Percentiles rank a stretch among this genome's conserved stretches.
Evolutionary conservation across 2,113 vertebrate species (phyloP).

Genomic region (Crotophaga sulcirostris): DNA sequence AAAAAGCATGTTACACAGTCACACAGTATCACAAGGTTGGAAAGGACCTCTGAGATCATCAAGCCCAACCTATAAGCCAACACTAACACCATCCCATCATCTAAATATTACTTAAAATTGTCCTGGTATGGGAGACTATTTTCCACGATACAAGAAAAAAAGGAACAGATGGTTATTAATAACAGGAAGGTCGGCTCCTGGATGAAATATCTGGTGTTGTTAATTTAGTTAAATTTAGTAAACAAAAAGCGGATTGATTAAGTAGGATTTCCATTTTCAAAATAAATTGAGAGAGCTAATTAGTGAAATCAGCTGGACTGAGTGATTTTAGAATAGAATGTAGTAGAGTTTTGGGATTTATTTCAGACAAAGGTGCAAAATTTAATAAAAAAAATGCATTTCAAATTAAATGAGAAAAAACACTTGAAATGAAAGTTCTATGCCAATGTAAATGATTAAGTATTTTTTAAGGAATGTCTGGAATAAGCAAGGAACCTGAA

Average conservation of each 20-base stretch:
- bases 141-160: background rate
- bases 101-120: background rate
- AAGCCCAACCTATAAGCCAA: too few species aligned
- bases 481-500: background rate
- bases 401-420: background rate
- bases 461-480: background rate
- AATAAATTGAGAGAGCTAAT: conserved; percentile 40
- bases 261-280: conserved; percentile 55
- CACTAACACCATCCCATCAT: too few species aligned
- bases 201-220: conserved; percentile 43
- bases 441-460: background rate
- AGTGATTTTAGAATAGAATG: background rate
- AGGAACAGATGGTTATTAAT: conserved; percentile 44
- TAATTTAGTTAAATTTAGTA: conserved; percentile 51
- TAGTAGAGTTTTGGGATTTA: background rate
- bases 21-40: too few species aligned
- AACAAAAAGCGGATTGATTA: conserved; percentile 47
- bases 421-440: background rate
- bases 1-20: too few species aligned
- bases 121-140: background rate
- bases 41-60: too few species aligned
- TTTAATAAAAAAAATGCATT: background rate
- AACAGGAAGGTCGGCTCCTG: background rate
- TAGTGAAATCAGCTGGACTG: conserved; percentile 32
- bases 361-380: conserved; percentile 20